Conservation (phyloP, 2,113 vertebrate genomes). For the Perccottus glenii region DNA sequence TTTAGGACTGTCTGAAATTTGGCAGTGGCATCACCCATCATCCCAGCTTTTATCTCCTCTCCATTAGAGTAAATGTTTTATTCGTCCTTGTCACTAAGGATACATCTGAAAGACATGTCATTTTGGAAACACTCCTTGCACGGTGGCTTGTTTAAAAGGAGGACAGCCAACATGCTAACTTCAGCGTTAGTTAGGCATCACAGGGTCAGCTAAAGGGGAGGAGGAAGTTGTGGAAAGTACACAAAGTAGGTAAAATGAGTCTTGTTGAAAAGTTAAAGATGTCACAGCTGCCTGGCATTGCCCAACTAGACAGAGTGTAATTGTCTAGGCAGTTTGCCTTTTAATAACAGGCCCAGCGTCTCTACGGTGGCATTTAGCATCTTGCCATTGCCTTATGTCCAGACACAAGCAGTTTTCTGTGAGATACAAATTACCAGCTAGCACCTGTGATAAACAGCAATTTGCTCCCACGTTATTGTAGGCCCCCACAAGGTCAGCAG, state of each 20-base stretch:
- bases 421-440: conserved; percentile 64
- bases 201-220: conserved; percentile 15
- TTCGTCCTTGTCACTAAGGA: conserved; percentile 58
- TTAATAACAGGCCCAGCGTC: conserved; percentile 33
- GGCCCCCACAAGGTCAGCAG: conserved; percentile 41
- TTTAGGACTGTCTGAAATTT: conserved; percentile 24
- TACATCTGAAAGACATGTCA: conserved; percentile 38
- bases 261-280: too few relatives aligned
- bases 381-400: conserved; percentile 39
- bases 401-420: conserved; percentile 31
- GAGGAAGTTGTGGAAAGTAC: neutral
- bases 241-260: too few relatives aligned
- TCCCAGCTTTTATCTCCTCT: conserved; percentile 34
- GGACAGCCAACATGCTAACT: conserved; percentile 2
- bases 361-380: conserved; percentile 18
- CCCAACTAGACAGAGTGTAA: conserved; percentile 5
- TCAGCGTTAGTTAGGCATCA: conserved; percentile 13
- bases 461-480: conserved; percentile 43
- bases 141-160: conserved; percentile 9
- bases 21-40: conserved; percentile 29
- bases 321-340: conserved; percentile 29
- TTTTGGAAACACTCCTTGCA: conserved; percentile 10
- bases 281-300: neutral
- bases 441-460: conserved; percentile 59
- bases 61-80: conserved; percentile 74